Percentiles rank a stretch among this genome's conserved stretches.
These are phyloP conservation scores for Enteromius fasciolatus DNA, from an alignment of 2,797 vertebrate species.

Conservation along the genomic window DNA sequence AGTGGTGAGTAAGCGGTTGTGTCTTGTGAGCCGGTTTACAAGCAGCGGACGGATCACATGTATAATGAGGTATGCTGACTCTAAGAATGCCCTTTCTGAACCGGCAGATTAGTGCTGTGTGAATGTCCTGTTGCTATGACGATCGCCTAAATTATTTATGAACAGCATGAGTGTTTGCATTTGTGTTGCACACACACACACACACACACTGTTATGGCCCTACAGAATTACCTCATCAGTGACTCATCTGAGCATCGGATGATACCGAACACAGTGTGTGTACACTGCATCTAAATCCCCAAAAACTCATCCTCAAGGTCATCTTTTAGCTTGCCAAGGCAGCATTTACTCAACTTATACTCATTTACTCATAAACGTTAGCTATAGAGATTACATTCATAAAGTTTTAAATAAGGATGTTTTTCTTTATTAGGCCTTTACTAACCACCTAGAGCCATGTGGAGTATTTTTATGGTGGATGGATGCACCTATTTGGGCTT, in stretches of 20 bases:
- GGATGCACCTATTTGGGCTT: not conserved
- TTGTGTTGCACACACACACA: constrained; percentile 4
- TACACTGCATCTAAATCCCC: not conserved
- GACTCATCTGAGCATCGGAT: constrained; percentile 29
- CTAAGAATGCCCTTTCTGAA: constrained; percentile 33
- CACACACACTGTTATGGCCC: constrained; percentile 16
- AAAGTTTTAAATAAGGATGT: not conserved
- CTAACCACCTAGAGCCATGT: no score
- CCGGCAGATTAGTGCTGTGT: constrained; percentile 43
- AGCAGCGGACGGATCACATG: constrained; percentile 36
- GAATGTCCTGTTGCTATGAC: constrained; percentile 44
- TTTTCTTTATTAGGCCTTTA: not conserved
- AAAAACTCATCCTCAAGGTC: not conserved
- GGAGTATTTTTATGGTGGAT: not conserved
- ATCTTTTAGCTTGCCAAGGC: not conserved
- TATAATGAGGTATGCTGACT: constrained; percentile 20
- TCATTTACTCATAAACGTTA: no score
- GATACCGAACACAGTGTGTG: constrained; percentile 1
- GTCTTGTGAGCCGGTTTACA: constrained; percentile 15
- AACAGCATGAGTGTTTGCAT: constrained; percentile 41
- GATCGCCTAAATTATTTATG: constrained; percentile 27
- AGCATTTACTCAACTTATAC: not conserved
- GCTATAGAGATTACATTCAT: no score
- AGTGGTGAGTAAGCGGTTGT: constrained; percentile 1
- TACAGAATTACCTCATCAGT: constrained; percentile 38